These are phyloP conservation scores for Phylloscopus trochilus DNA, from an alignment of 2,113 vertebrate genomes.

Conservation along the genomic window DNA sequence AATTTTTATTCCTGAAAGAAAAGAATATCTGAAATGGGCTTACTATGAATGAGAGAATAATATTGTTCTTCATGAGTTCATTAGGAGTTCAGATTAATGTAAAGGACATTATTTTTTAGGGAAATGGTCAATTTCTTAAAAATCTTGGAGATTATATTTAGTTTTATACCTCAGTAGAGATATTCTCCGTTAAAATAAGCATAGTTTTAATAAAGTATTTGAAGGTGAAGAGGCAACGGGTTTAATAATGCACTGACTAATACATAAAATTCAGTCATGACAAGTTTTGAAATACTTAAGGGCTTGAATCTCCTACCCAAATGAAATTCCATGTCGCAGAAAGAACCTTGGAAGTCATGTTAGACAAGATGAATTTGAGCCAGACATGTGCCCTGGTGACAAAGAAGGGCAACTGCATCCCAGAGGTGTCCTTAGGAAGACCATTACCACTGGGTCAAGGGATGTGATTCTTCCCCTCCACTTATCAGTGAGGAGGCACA, in stretches of 20 bases:
- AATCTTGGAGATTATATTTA: background rate
- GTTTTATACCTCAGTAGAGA: background rate
- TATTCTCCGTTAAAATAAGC: background rate
- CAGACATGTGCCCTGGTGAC: background rate
- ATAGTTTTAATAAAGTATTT: background rate
- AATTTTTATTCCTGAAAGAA: background rate
- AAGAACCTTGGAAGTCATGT: background rate
- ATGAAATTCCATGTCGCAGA: background rate
- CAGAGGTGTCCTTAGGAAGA: background rate
- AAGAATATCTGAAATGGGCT: background rate
- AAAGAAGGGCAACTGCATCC: background rate
- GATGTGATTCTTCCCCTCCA: background rate
- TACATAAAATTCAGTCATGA: background rate
- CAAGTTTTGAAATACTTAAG: background rate
- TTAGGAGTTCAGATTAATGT: background rate
- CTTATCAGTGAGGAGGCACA: background rate
- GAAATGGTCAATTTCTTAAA: background rate
- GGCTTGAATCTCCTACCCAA: background rate
- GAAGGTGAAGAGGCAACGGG: background rate
- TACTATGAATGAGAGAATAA: background rate
- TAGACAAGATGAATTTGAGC: background rate
- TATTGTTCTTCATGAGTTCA: background rate
- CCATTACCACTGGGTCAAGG: background rate
- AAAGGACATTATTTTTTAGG: background rate
- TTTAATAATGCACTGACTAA: background rate